Conservation (phyloP, 2,797 vertebrate genomes). For the Neostethus bicornis region DNA sequence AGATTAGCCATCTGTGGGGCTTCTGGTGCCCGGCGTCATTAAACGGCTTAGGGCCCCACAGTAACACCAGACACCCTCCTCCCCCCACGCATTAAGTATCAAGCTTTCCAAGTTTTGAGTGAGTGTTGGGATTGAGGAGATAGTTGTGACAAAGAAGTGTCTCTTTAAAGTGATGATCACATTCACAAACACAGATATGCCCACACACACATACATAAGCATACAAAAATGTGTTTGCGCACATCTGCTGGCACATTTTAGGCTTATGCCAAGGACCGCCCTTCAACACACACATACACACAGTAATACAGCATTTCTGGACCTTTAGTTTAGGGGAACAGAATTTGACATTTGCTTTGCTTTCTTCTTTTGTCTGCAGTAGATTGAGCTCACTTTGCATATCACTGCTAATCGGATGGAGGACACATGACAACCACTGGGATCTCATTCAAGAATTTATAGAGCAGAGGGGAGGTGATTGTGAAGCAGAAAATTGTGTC, state of each 20-base stretch:
- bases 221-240: slow-evolving; percentile 29
- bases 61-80: slow-evolving; percentile 60
- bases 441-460: slow-evolving; percentile 60
- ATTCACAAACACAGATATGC: slow-evolving; percentile 46
- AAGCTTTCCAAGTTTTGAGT: slow-evolving; percentile 47
- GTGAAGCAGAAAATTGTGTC: slow-evolving; percentile 38
- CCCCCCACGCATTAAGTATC: slow-evolving; percentile 58
- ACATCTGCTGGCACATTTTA: slow-evolving; percentile 57
- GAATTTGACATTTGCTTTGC: slow-evolving; percentile 77
- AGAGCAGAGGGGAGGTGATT: slow-evolving; percentile 25
- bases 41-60: slow-evolving; percentile 79
- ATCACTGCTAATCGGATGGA: slow-evolving; percentile 60
- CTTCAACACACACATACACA: slow-evolving; percentile 25
- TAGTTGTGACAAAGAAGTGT: slow-evolving; percentile 44
- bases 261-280: slow-evolving; percentile 42
- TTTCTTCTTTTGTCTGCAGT: slow-evolving; percentile 52
- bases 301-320: slow-evolving; percentile 12
- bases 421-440: slow-evolving; percentile 57
- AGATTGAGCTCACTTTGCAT: slow-evolving; percentile 71
- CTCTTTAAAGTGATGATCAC: slow-evolving; percentile 52
- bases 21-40: slow-evolving; percentile 78
- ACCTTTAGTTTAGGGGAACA: slow-evolving; percentile 50
- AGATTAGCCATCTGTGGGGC: slow-evolving; percentile 87
- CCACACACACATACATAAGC: slow-evolving; percentile 33
- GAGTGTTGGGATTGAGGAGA: slow-evolving; percentile 21